phyloP scores from a whole-genome alignment of 1,140 invertebrate species.

The Zaprionus ornatus region DNA sequence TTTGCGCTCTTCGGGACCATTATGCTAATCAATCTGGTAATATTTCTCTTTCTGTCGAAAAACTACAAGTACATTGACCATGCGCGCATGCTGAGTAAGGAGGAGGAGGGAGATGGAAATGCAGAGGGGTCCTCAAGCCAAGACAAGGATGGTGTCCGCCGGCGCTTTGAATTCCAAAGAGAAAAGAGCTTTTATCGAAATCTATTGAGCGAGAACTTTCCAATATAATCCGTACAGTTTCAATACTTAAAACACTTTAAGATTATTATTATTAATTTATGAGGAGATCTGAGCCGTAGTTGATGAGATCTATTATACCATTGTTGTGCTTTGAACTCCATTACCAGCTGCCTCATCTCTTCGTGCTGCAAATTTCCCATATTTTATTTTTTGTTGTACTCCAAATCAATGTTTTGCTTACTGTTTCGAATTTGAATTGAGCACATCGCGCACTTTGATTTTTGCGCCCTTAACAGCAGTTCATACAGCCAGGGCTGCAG shows the following conservation, averaged over 20 bases:
- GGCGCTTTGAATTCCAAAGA: background rate
- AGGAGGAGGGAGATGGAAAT: background rate
- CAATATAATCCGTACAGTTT: too few relatives aligned
- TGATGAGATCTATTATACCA: too few relatives aligned
- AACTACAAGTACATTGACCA: slow-evolving; percentile 88
- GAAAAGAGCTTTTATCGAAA: too few relatives aligned
- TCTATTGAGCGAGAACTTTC: too few relatives aligned
- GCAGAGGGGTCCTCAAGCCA: background rate
- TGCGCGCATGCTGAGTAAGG: slow-evolving; percentile 16
- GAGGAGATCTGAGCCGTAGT: too few relatives aligned
- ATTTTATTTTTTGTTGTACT: too few relatives aligned
- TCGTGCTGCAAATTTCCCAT: too few relatives aligned
- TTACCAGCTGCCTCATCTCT: too few relatives aligned
- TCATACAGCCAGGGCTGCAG: background rate
- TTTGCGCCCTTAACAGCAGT: background rate
- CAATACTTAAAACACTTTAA: too few relatives aligned
- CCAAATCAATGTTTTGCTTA: background rate
- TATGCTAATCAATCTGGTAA: slow-evolving; percentile 91
- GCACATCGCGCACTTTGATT: background rate
- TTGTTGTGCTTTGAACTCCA: too few relatives aligned
- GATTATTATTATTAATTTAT: too few relatives aligned
- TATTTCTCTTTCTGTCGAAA: slow-evolving; percentile 91
- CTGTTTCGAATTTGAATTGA: background rate
- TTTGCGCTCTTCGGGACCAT: slow-evolving; percentile 94
- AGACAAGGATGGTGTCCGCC: background rate